Conservation (phyloP, 2,113 vertebrate species). For the Carettochelys insculpta region DNA sequence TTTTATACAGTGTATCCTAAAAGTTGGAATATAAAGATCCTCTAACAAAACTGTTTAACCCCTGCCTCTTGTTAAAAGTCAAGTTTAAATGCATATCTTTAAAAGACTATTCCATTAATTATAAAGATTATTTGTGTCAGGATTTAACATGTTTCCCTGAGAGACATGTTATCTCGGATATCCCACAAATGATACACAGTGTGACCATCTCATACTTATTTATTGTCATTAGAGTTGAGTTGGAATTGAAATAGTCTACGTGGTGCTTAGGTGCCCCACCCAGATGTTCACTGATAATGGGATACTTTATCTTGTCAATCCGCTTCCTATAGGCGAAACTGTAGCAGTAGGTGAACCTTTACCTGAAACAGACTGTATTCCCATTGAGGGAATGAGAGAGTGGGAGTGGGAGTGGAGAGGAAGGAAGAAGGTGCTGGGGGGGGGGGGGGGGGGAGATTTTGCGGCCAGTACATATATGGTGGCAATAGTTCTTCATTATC, state of each 20-base stretch:
- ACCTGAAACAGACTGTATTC: not conserved
- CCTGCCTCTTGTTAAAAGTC: not conserved
- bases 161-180: not conserved
- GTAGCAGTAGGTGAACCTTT: not conserved
- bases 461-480: not conserved
- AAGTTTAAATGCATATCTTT: constrained; percentile 12
- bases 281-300: not conserved
- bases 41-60: not conserved
- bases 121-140: not conserved
- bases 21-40: not conserved
- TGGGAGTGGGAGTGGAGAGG: not conserved
- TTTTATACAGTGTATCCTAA: not conserved
- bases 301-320: not conserved
- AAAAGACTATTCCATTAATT: constrained; percentile 14
- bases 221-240: not conserved
- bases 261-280: not conserved
- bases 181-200: not conserved
- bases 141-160: not conserved
- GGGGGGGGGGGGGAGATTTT: not conserved
- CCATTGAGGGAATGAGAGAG: not conserved
- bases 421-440: not conserved
- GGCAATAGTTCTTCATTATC: not conserved
- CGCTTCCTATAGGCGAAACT: not conserved
- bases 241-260: not conserved
- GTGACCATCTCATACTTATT: not conserved